Evolutionary conservation across 2,113 vertebrate genomes (phyloP).

Genomic region (Anhinga anhinga): DNA sequence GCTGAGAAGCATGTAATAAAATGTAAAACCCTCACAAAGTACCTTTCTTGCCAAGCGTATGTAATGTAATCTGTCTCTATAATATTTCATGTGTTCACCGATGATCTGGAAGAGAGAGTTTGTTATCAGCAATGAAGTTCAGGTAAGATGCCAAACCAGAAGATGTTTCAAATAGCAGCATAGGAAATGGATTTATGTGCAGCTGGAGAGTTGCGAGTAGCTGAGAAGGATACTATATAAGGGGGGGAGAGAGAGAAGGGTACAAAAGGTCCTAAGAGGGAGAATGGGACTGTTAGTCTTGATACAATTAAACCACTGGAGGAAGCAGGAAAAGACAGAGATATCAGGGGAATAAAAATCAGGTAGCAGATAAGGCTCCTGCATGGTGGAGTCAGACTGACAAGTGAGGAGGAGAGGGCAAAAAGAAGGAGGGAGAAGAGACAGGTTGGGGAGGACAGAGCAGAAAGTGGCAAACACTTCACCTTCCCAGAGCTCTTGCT

Average conservation of each 20-base stretch:
- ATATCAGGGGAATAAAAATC: not conserved
- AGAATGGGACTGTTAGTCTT: not conserved
- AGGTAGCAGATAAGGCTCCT: not conserved
- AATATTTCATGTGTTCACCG: not conserved
- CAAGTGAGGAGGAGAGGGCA: not conserved
- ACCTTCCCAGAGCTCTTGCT: not conserved
- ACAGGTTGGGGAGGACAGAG: not conserved
- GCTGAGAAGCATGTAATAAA: not conserved
- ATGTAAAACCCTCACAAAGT: not conserved
- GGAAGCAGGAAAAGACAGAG: not conserved
- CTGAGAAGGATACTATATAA: not conserved
- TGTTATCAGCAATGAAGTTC: slow-evolving; percentile 11
- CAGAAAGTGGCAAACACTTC: not conserved
- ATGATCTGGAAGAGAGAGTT: not conserved
- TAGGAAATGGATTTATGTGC: not conserved
- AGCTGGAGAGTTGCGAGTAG: not conserved
- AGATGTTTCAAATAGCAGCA: not conserved
- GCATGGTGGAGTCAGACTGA: not conserved
- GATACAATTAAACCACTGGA: not conserved
- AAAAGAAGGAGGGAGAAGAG: not conserved
- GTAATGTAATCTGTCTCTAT: not conserved
- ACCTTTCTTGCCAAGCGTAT: not conserved
- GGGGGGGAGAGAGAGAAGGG: not conserved
- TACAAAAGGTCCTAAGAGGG: not conserved
- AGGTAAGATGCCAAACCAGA: not conserved